Conservation (phyloP, 2,113 vertebrate genomes). For the Numida meleagris region DNA sequence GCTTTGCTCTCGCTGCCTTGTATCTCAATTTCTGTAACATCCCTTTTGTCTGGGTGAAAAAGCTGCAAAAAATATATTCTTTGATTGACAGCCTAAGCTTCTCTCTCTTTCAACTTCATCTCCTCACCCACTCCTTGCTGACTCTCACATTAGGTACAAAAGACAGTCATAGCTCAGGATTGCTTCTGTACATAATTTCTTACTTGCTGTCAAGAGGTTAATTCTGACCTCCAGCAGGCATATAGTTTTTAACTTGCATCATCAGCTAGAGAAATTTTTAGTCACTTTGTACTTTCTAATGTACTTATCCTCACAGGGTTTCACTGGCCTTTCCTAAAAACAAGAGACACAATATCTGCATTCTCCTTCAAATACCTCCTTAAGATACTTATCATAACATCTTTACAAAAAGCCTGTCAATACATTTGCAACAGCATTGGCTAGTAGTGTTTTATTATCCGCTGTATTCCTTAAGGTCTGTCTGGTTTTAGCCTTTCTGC, state of each 20-base stretch:
- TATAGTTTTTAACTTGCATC: background rate
- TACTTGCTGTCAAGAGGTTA: background rate
- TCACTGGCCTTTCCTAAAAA: background rate
- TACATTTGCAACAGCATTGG: background rate
- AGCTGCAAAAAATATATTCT: background rate
- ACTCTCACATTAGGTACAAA: background rate
- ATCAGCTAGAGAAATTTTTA: background rate
- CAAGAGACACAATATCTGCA: background rate
- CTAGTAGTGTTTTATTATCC: background rate
- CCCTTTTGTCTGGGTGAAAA: background rate
- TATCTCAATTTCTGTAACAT: background rate
- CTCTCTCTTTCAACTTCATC: background rate
- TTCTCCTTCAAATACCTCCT: background rate
- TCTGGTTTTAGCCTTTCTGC: background rate
- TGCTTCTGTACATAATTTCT: background rate
- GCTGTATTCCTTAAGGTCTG: background rate
- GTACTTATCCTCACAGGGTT: background rate
- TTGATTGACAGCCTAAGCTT: accelerated
- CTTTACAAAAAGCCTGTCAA: background rate
- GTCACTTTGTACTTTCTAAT: background rate
- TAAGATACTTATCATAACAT: background rate
- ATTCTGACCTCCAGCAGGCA: background rate
- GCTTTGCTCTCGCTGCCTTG: background rate
- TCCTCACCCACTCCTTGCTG: background rate
- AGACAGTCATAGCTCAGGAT: background rate